These are phyloP conservation scores for Acleris sparsana DNA, from an alignment of 2,888 invertebrate species.

Conservation along the genomic window DNA sequence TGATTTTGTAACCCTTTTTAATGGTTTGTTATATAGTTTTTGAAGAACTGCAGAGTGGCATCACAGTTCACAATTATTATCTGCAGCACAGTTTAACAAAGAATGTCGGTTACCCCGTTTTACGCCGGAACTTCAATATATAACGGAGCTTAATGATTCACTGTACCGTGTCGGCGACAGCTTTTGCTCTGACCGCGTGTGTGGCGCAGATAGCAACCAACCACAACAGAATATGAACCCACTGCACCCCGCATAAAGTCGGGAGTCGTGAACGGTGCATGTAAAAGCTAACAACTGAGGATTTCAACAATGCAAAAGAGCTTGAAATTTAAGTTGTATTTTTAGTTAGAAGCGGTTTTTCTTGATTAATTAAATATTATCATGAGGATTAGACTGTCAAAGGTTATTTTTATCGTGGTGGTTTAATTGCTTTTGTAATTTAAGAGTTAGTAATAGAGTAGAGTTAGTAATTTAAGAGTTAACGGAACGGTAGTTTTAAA, in stretches of 20 bases:
- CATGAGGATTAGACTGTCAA: too few species aligned
- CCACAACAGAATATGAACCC: not conserved
- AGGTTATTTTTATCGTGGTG: too few species aligned
- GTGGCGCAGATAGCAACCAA: constrained; percentile 18
- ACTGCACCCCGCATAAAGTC: not conserved
- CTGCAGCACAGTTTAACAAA: too few species aligned
- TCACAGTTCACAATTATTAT: too few species aligned
- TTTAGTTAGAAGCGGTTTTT: constrained; percentile 24
- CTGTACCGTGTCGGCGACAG: constrained; percentile 30
- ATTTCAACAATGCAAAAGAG: constrained; percentile 31
- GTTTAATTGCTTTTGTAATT: too few species aligned
- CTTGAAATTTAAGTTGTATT: constrained; percentile 25
- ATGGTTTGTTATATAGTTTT: too few species aligned
- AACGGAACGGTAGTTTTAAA: too few species aligned
- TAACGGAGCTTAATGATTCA: constrained; percentile 21
- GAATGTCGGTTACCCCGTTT: constrained; percentile 2
- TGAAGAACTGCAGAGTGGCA: too few species aligned
- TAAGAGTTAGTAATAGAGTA: too few species aligned
- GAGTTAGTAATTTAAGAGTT: too few species aligned
- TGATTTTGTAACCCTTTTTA: too few species aligned
- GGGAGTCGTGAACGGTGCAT: not conserved
- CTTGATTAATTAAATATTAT: not conserved
- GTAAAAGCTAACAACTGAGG: constrained; percentile 22
- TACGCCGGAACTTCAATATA: constrained; percentile 1
- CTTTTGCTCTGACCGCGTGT: constrained; percentile 33